Evolutionary conservation across 2,113 vertebrate genomes (phyloP).

Genomic region (Sphyrna mokarran): DNA sequence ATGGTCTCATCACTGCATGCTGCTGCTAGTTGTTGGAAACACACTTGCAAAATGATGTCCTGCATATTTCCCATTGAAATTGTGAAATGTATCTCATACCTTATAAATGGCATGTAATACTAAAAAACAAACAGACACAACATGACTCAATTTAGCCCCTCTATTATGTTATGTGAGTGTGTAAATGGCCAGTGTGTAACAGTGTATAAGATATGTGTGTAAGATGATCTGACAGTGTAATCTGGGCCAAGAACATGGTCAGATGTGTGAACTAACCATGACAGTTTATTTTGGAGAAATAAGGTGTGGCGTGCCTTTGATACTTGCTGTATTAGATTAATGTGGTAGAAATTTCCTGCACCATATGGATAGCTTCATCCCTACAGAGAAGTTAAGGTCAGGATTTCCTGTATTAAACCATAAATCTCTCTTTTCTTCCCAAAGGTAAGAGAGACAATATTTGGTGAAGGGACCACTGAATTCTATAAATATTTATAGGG

Average conservation of each 20-base stretch:
- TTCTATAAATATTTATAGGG: not conserved
- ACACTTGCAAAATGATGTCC: too few relatives aligned
- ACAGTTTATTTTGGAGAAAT: not conserved
- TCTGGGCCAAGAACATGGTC: not conserved
- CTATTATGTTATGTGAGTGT: not conserved
- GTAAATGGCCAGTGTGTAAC: not conserved
- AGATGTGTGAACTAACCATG: conserved; percentile 1
- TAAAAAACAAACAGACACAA: too few relatives aligned
- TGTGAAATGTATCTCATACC: too few relatives aligned
- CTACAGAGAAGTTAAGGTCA: conserved; percentile 20
- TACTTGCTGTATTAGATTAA: conserved; percentile 10
- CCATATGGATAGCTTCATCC: conserved; percentile 29
- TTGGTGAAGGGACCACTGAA: not conserved
- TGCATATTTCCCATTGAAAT: too few relatives aligned
- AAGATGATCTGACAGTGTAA: not conserved
- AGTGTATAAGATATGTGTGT: not conserved
- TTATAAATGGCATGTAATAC: too few relatives aligned
- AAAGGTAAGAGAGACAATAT: conserved; percentile 25
- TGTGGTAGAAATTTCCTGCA: not conserved
- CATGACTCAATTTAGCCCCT: not conserved
- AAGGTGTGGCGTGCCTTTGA: not conserved
- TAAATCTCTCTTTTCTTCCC: conserved; percentile 19
- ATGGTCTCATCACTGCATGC: too few relatives aligned
- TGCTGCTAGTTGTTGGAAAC: too few relatives aligned
- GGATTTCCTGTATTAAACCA: conserved; percentile 23